Conservation (phyloP, 2,797 vertebrate genomes). For the Tapirus indicus region DNA sequence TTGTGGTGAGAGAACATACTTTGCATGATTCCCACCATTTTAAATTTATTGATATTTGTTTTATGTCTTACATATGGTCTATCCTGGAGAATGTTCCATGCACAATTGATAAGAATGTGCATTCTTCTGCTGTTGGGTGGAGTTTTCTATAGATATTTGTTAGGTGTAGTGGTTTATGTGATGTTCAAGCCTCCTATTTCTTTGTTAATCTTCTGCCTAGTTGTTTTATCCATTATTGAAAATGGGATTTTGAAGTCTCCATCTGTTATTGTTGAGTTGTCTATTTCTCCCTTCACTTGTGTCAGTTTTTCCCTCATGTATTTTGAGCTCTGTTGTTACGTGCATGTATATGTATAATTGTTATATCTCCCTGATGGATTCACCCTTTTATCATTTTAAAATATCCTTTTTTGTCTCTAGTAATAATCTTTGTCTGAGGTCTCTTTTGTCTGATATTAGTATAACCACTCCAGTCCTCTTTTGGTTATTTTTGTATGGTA, state of each 20-base stretch:
- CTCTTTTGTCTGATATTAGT: background rate
- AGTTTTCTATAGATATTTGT: background rate
- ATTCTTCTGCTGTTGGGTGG: background rate
- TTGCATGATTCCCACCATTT: background rate
- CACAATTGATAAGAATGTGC: background rate
- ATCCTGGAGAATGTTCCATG: background rate
- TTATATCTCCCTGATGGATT: background rate
- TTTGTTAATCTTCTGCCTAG: background rate
- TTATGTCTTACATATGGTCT: background rate
- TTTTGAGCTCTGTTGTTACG: background rate
- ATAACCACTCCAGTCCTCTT: background rate
- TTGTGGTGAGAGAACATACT: background rate
- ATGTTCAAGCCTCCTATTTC: background rate
- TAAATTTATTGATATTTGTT: background rate
- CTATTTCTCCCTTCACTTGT: background rate
- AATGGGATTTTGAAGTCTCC: background rate
- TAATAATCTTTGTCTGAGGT: background rate
- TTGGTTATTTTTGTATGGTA: background rate
- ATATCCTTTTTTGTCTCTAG: background rate
- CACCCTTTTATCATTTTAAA: background rate
- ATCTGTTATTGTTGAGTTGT: background rate
- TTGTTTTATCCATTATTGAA: background rate
- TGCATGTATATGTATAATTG: background rate
- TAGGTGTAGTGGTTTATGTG: background rate
- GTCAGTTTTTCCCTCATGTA: background rate